Conservation (phyloP, 2,888 invertebrate species). For the Fabriciana adippe region DNA sequence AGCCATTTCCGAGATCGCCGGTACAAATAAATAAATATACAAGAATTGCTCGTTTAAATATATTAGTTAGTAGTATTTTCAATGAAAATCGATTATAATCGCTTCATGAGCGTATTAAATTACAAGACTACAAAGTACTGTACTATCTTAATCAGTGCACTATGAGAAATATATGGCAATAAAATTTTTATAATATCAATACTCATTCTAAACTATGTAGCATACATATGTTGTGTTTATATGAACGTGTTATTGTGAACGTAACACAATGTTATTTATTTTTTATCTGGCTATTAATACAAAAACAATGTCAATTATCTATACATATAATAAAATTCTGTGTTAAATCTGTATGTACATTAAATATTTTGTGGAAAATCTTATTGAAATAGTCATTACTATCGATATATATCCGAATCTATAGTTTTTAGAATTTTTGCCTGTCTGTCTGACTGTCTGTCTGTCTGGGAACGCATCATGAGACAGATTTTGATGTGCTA, state of each 20-base stretch:
- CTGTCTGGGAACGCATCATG: too few relatives aligned
- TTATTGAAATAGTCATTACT: too few relatives aligned
- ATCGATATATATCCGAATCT: too few relatives aligned
- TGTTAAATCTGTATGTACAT: background rate
- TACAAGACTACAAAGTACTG: constrained; percentile 2
- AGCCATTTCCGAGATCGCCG: too few relatives aligned
- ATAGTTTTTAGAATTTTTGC: too few relatives aligned
- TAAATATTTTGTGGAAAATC: background rate
- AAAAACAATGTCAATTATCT: constrained; percentile 7
- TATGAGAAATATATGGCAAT: constrained; percentile 10
- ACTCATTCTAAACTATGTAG: constrained; percentile 5
- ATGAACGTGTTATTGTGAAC: constrained; percentile 14
- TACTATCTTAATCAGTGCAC: constrained; percentile 9
- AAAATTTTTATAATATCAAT: constrained; percentile 15
- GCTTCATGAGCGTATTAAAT: constrained; percentile 8
- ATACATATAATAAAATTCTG: too few relatives aligned
- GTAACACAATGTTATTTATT: constrained; percentile 10
- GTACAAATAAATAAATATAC: too few relatives aligned
- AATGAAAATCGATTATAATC: background rate
- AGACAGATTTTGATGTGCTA: too few relatives aligned
- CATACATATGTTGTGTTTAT: constrained; percentile 13
- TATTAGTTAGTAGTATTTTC: too few relatives aligned
- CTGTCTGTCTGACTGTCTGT: too few relatives aligned
- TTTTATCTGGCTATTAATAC: constrained; percentile 13
- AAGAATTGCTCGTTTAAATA: too few relatives aligned